Conservation (phyloP, 2,888 invertebrate genomes). For the Archaeoteleia sp. region DNA sequence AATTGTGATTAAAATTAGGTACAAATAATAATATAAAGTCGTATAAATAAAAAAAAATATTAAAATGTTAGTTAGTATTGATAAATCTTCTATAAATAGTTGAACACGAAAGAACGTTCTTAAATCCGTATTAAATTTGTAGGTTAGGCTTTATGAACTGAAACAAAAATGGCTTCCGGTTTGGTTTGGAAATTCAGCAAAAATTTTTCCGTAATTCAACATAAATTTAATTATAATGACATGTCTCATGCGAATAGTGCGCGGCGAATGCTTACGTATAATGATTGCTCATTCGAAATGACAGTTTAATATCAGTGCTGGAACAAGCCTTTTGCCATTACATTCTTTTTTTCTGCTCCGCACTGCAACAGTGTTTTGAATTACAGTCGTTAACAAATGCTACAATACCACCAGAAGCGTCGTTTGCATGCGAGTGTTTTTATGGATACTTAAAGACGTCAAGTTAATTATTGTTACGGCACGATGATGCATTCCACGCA, state of each 20-base stretch:
- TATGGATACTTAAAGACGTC: constrained; percentile 25
- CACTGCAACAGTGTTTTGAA: constrained; percentile 14
- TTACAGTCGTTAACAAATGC: constrained; percentile 12
- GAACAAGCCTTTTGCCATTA: constrained; percentile 7
- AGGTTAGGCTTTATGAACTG: not conserved
- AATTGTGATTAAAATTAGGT: too few relatives aligned
- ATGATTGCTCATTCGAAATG: constrained; percentile 14
- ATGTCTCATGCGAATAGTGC: constrained; percentile 12
- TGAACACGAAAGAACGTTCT: too few relatives aligned
- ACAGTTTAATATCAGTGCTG: constrained; percentile 22
- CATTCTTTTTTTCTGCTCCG: constrained; percentile 4
- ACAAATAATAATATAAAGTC: too few relatives aligned
- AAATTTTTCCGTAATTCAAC: constrained; percentile 6
- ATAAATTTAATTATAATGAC: constrained; percentile 33
- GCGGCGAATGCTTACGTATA: constrained; percentile 1
- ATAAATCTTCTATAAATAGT: too few relatives aligned
- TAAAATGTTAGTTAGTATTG: too few relatives aligned
- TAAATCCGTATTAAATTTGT: too few relatives aligned
- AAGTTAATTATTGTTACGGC: constrained; percentile 27
- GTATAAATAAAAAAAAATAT: too few relatives aligned
- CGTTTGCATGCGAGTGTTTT: constrained; percentile 32
- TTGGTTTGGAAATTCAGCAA: too few relatives aligned
- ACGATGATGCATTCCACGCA: constrained; percentile 16
- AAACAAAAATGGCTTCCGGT: too few relatives aligned
- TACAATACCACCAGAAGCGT: constrained; percentile 19